Evolutionary conservation across 2,797 vertebrate genomes (phyloP), one percentile per base, ranked within the genome.

Genomic region (Chromobotia macracanthus): DNA sequence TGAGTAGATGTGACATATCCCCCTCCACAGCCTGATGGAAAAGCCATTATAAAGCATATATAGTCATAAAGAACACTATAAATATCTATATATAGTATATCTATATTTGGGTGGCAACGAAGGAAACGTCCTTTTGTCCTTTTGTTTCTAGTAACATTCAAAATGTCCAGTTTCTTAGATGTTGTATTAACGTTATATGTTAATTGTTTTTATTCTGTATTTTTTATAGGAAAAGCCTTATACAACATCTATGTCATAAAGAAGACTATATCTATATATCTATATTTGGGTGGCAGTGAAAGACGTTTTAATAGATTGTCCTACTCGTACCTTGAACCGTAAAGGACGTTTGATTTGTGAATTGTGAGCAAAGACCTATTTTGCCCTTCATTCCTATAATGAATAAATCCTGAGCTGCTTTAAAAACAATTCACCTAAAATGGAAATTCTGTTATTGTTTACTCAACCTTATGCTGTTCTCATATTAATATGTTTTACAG

Each of bases 1-100:
- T 77, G 65, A 77, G 75, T 77, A 69, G 65, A 77, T 77, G 75
- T 77, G 75, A 77, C 75, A 69, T 50, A 69, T 28, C 75, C 75
- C 41, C 25, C 8, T 60, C 53, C 65, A 69, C 19, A 48, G 53
- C 31, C 55, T 60, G n/a, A 65, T 77, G 65, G 41, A 77, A 58
- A 61, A 35, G 65, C 41, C 23, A 10, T 58, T 13, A 23, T 23
- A 58, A 3, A 12, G n/a, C 51, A 46, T 67, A 55, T 28, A 31
- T 44, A 48, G 18, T 68, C 18, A 67, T 19, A 60, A 56, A 48
- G 7, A 46, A 21, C 38, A 60, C 18, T 21, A 21, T 46, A 18
- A 12, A 58, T 21, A 21, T 35, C 3, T 69, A 10, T 76, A 46
- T 69, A 11, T 50, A 60, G 35, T 4, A 23, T 25, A 46, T 60